A percentile compares a stretch with the other conserved stretches of the same genome.
These are phyloP conservation scores for Hydropsyche betteni DNA, from an alignment of 2,888 invertebrate species.

Conservation along the genomic window DNA sequence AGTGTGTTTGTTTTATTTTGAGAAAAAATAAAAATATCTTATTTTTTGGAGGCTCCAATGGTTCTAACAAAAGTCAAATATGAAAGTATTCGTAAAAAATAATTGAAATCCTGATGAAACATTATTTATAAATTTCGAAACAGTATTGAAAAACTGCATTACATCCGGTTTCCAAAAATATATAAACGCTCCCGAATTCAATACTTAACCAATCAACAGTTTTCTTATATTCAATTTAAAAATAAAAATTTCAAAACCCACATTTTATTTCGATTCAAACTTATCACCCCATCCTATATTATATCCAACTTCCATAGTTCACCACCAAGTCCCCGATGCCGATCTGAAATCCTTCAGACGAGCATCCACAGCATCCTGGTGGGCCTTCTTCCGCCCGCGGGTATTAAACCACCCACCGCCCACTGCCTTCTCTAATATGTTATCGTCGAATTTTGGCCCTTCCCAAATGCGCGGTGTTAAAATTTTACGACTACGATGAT, in stretches of 20 bases:
- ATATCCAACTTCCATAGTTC: no score
- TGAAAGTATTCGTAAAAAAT: no score
- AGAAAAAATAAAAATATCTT: no score
- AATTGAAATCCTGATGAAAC: no score
- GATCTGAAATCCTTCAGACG: background rate
- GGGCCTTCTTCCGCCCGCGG: slow-evolving; percentile 8
- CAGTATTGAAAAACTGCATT: no score
- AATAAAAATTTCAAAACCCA: background rate
- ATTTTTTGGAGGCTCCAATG: no score
- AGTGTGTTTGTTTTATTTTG: no score
- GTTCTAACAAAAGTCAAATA: no score
- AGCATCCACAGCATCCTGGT: slow-evolving; percentile 5
- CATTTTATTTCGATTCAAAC: background rate
- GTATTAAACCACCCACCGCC: background rate
- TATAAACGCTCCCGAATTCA: background rate
- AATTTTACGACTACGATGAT: slow-evolving; percentile 27
- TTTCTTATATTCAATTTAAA: background rate
- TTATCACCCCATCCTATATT: background rate
- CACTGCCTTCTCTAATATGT: slow-evolving; percentile 22
- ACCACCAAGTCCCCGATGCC: no score
- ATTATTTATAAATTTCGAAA: no score
- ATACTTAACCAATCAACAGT: background rate
- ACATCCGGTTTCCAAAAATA: no score
- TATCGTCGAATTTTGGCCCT: slow-evolving; percentile 10
- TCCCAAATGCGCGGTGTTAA: background rate